phyloP scores from a whole-genome alignment of 2,888 invertebrate genomes.

The Pristionchus maxplancki region DNA sequence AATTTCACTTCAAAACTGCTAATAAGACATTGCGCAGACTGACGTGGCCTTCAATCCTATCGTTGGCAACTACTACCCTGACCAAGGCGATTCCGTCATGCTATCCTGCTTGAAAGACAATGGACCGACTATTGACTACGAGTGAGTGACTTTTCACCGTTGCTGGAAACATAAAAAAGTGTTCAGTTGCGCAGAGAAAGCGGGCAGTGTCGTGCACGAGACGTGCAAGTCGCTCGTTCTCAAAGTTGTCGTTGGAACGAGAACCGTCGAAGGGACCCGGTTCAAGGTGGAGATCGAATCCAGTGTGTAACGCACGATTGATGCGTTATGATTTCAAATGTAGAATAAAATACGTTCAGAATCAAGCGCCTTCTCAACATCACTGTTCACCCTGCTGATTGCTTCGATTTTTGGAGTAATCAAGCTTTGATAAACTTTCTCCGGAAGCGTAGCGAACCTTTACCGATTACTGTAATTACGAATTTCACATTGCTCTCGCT shows the following conservation, averaged over 20 bases:
- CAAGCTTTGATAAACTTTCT: background rate
- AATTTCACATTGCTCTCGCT: no score
- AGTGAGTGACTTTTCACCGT: background rate
- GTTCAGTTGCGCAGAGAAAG: background rate
- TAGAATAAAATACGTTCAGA: background rate
- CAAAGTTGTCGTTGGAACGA: background rate
- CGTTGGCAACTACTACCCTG: background rate
- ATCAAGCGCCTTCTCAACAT: background rate
- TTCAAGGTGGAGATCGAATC: background rate
- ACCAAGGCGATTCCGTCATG: background rate
- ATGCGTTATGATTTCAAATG: no score
- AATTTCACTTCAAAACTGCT: no score
- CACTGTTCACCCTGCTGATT: background rate
- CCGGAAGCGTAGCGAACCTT: no score
- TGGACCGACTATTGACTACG: background rate
- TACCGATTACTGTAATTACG: no score
- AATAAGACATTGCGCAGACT: background rate
- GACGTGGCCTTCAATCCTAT: background rate
- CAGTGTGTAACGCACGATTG: background rate
- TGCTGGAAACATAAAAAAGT: background rate
- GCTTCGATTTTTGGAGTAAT: background rate
- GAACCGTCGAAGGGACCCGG: background rate
- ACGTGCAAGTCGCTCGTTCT: background rate
- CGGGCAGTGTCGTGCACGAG: background rate
- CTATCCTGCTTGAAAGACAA: background rate